Base-by-base conservation (phyloP, 2,888 invertebrate species). In the Tridacna gigas region DNA sequence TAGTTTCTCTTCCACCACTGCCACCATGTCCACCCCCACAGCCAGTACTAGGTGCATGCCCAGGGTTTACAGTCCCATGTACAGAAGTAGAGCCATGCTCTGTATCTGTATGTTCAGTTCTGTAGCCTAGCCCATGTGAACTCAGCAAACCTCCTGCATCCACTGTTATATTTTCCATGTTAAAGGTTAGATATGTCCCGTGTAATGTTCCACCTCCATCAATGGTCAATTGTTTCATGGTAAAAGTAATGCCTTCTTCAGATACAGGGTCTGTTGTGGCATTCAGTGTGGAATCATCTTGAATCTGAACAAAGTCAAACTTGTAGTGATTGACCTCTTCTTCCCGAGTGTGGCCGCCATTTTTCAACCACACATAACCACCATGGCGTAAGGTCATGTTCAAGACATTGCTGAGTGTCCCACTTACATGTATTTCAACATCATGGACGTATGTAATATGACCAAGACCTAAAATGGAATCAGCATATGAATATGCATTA, bases 141-240 rank as follows among this genome's bases (percentile, higher is more conserved):
- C 89, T 82, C 69, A 92, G 82, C 28, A 78, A 67, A 12, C 92
- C 92, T 11, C 91, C 92, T 71, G 86, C 90, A 82, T 92, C 92
- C 12, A 92, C 88, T 11, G 92, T 92, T 37, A 92, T 86, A 77
- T 91, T 92, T 51, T 86, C 89, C 9, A 90, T 82, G 12, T 80
- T 78, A 9, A 91, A 85, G 1, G 90, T 91, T 25, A 92, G 48
- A 51, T 84, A 84, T 13, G 91, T 88, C 45, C 91, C 92, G 63
- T 92, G 91, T 60, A 92, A 74, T 11, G 83, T 74, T 18, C 91
- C 92, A 9, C 92, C 92, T 12, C 92, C 92, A 77, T 92, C 92
- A 56, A 92, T 89, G 37, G 86, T 84, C 20, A 92, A 77, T 2
- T 85, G 86, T 56, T 82, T 83, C 7, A 88, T 74, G 47, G 74